Evolutionary conservation across 2,888 invertebrate species (phyloP).

Genomic region (Drosophila mulleri): DNA sequence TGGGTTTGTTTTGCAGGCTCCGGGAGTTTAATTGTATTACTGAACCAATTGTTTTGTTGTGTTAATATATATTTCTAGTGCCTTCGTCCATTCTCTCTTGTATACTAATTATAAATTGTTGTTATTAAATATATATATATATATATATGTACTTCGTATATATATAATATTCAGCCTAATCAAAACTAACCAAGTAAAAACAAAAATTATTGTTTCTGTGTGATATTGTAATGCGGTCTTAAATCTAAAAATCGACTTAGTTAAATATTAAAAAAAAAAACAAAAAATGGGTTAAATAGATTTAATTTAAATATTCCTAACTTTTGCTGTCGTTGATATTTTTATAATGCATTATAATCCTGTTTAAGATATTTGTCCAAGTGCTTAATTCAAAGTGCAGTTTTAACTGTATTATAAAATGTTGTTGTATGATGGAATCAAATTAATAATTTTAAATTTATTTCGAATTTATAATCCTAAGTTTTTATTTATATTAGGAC

Average conservation of each 20-base stretch:
- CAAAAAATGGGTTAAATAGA: neutral
- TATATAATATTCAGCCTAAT: neutral
- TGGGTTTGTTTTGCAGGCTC: neutral
- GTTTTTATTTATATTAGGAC: neutral
- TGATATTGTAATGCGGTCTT: constrained; percentile 1
- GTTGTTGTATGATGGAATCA: neutral
- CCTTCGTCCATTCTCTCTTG: constrained; percentile 3
- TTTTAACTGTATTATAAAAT: neutral
- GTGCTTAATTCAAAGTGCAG: neutral
- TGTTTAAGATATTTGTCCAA: neutral
- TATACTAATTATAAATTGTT: constrained; percentile 1
- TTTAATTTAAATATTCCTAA: neutral
- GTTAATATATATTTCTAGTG: constrained; percentile 10
- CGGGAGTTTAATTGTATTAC: neutral
- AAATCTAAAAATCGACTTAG: neutral
- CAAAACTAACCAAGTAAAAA: neutral
- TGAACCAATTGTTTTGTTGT: neutral
- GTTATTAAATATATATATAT: neutral
- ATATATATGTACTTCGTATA: neutral
- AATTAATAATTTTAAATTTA: neutral
- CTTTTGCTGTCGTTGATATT: neutral
- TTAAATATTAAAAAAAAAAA: neutral
- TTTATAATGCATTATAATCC: neutral
- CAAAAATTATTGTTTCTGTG: neutral
- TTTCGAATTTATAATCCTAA: neutral